Conservation (phyloP, 2,888 invertebrate genomes). For the Peribatodes rhomboidaria region DNA sequence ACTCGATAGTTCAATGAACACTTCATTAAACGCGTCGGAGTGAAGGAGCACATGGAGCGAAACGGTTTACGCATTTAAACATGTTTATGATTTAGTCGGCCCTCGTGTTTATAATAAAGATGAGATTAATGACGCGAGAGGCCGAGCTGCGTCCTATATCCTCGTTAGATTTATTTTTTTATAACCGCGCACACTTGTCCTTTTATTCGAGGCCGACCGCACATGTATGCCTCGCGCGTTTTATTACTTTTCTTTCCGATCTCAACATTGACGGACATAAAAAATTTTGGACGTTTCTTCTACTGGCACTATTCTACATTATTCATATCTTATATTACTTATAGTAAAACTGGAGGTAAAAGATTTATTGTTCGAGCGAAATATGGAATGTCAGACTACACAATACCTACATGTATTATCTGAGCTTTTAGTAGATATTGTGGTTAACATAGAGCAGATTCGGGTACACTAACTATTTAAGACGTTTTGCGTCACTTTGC, state of each 20-base stretch:
- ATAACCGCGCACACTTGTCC: conserved; percentile 59
- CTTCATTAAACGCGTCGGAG: conserved; percentile 62
- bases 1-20: conserved; percentile 54
- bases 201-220: conserved; percentile 74
- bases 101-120: conserved; percentile 80
- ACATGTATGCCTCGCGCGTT: conserved; percentile 66
- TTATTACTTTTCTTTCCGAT: conserved; percentile 73
- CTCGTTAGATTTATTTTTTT: conserved; percentile 73
- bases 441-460: neutral
- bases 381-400: conserved; percentile 2
- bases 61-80: conserved; percentile 56
- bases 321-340: conserved; percentile 50
- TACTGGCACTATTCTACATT: conserved; percentile 50
- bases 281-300: conserved; percentile 57
- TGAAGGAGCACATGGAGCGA: conserved; percentile 55
- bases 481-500: conserved; percentile 14
- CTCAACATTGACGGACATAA: conserved; percentile 57
- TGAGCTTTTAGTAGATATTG: neutral
- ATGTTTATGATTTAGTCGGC: conserved; percentile 80
- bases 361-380: conserved; percentile 36
- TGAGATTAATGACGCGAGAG: conserved; percentile 74
- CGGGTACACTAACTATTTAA: conserved; percentile 13
- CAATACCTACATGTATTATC: neutral
- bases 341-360: conserved; percentile 40
- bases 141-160: conserved; percentile 65